Percentiles rank a stretch among this genome's conserved stretches.
Evolutionary conservation across 2,888 invertebrate species (phyloP).

Genomic region (Amphipyra tragopoginis): DNA sequence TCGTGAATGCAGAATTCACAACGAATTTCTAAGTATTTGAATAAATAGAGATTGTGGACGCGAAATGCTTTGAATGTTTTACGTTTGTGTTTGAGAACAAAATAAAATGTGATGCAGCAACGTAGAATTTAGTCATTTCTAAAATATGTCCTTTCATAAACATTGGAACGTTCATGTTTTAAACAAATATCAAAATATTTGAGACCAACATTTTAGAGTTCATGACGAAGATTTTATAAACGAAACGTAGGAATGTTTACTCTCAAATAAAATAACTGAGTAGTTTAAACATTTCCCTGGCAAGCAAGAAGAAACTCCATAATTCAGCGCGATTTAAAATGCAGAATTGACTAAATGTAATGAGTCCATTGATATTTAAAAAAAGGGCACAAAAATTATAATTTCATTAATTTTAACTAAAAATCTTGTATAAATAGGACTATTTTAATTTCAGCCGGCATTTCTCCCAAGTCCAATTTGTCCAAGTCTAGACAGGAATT

Average conservation of each 20-base stretch:
- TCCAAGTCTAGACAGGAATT: slow-evolving; percentile 37
- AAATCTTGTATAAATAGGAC: neutral
- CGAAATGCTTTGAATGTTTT: slow-evolving; percentile 36
- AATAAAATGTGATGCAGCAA: slow-evolving; percentile 22
- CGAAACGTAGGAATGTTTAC: too few species aligned
- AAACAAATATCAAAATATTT: too few species aligned
- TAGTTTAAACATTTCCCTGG: too few species aligned
- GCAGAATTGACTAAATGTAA: too few species aligned
- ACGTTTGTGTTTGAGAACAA: slow-evolving; percentile 14
- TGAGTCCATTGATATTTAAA: too few species aligned
- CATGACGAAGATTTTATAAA: too few species aligned
- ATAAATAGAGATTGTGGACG: slow-evolving; percentile 39
- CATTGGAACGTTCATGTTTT: neutral
- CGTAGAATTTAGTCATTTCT: slow-evolving; percentile 1
- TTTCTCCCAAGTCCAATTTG: neutral
- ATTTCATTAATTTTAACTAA: slow-evolving; percentile 5
- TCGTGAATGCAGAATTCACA: slow-evolving; percentile 39
- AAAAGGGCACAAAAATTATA: too few species aligned
- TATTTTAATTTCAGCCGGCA: slow-evolving; percentile 10
- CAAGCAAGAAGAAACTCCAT: too few species aligned
- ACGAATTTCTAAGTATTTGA: slow-evolving; percentile 41
- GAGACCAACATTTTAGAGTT: too few species aligned
- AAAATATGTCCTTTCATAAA: neutral
- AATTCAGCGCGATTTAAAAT: too few species aligned
- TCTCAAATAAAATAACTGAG: too few species aligned